phyloP scores from a whole-genome alignment of 2,113 vertebrate species.

The Sisor rabdophorus region DNA sequence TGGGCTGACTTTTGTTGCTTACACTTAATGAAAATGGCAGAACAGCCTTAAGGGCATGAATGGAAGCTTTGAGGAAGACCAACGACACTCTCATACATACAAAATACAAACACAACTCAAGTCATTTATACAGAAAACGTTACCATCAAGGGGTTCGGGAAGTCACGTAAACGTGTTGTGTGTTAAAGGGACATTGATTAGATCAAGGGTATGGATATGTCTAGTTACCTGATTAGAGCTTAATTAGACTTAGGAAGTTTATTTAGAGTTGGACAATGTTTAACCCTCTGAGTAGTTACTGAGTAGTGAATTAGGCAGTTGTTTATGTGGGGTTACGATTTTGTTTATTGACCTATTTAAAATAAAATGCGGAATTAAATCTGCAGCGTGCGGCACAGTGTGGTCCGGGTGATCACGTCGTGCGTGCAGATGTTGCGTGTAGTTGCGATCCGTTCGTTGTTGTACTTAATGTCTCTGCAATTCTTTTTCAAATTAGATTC shows the following conservation, averaged over 20 bases:
- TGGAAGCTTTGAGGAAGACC: constrained; percentile 22
- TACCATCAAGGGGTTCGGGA: background rate
- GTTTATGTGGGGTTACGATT: constrained; percentile 24
- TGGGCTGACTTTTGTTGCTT: constrained; percentile 23
- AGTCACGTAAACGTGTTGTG: constrained; percentile 26
- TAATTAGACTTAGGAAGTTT: constrained; percentile 22
- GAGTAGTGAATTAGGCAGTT: constrained; percentile 40
- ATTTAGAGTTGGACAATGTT: constrained; percentile 53
- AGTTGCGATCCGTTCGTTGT: background rate
- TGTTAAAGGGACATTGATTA: constrained; percentile 57
- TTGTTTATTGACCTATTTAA: constrained; percentile 37
- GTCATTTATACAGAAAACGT: too few species aligned
- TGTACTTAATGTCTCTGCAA: background rate
- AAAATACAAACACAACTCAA: background rate
- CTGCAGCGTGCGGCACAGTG: background rate
- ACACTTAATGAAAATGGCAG: background rate
- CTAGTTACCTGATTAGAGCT: constrained; percentile 26
- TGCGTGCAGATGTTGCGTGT: background rate
- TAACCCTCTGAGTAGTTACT: constrained; percentile 75
- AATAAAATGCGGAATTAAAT: background rate
- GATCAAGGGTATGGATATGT: constrained; percentile 8
- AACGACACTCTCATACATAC: constrained; percentile 21
- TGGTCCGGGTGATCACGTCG: background rate
- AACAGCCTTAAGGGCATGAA: constrained; percentile 20
- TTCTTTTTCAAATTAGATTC: constrained; percentile 31